Base-by-base conservation (phyloP, 2,113 vertebrate species). In the Periophthalmodon schlosseri region DNA sequence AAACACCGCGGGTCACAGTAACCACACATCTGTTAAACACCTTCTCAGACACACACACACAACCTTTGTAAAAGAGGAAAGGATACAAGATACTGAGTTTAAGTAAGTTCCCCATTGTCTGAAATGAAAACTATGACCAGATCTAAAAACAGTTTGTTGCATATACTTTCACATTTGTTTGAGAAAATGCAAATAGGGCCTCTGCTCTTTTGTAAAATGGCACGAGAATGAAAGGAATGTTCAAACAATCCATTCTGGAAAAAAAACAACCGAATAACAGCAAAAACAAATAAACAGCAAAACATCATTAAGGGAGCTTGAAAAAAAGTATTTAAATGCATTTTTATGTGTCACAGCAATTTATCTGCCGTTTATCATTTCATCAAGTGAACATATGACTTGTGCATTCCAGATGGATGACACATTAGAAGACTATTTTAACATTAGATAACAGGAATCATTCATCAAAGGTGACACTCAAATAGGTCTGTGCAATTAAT, bases 151-250 rank as follows among this genome's bases (percentile, higher is more conserved):
- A 24, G 34, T 18, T 52, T 46, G 39, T 67, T 47, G n/a, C 12
- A 20, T n/a, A 24, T 74, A 1, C 16, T 76, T 86, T 79, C n/a
- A 58, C 56, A 14, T 66, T 67, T 2, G 56, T 73, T 56, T 15
- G 75, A 74, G 20, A 68, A 12, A 15, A 33, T 33, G 52, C 74
- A 74, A 67, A 79, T 39, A 52, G 74, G 84, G 83, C 79, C 80
- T 78, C 84, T 21, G 68, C 24, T 79, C 77, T 81, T 82, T 85
- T 85, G 83, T 84, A 46, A 83, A 79, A 84, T 79, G 87, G 80
- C 78, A 58, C 20, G 78, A 82, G 78, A 89, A 91, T 89, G 85
- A 79, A 24, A 87, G 64, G 84, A 92, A 91, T 89, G 87, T 74
- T 78, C 20, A 73, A 33, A 68, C 73, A 0, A 33, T 68, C 65